These are phyloP conservation scores for Poecilia gillii DNA, from an alignment of 2,797 vertebrate genomes.

Conservation along the genomic window DNA sequence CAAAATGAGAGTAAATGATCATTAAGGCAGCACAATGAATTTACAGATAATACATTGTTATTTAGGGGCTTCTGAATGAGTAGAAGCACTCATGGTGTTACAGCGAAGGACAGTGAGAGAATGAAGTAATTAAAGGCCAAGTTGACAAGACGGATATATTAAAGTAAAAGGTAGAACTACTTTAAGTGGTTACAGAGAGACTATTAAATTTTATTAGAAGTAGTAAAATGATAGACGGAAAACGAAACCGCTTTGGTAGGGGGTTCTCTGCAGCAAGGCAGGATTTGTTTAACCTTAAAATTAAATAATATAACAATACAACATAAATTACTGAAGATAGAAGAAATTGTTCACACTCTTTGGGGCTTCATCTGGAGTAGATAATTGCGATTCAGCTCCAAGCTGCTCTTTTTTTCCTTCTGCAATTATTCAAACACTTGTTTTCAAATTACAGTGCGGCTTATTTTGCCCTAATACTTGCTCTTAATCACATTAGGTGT, in stretches of 20 bases:
- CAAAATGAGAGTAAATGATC: constrained; percentile 11
- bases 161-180: background rate
- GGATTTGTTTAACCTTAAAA: background rate
- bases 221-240: background rate
- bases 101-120: background rate
- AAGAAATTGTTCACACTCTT: background rate
- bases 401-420: background rate
- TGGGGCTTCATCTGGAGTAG: background rate
- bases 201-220: background rate
- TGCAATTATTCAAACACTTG: background rate
- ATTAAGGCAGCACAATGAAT: background rate
- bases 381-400: background rate
- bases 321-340: background rate
- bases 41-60: background rate
- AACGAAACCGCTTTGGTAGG: background rate
- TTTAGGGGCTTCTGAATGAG: background rate
- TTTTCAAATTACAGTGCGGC: background rate
- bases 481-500: background rate
- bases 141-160: background rate
- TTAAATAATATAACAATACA: background rate
- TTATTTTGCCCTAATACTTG: background rate
- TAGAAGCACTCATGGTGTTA: background rate
- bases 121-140: background rate
- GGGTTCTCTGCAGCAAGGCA: background rate
- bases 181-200: background rate